Percentiles rank a stretch among this genome's conserved stretches.
Evolutionary conservation across 1,140 invertebrate genomes (phyloP).

Genomic region (Eurosta solidaginis): DNA sequence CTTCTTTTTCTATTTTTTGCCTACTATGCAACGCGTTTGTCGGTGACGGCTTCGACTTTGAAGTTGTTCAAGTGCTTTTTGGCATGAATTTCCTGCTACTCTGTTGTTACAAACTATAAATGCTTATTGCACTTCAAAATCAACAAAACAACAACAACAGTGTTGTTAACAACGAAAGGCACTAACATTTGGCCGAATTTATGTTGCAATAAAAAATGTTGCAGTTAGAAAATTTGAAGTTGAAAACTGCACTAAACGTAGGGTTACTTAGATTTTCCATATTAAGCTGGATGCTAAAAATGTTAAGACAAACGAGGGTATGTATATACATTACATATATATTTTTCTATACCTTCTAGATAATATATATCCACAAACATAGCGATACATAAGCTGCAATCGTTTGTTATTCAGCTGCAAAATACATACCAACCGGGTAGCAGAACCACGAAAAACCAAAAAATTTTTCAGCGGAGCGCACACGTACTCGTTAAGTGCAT

Average conservation of each 20-base stretch:
- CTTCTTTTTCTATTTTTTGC: neutral
- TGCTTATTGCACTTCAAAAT: neutral
- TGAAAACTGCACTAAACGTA: neutral
- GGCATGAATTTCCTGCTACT: conserved; percentile 18
- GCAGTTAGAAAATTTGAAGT: neutral
- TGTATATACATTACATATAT: no score
- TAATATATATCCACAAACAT: no score
- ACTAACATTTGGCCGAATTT: conserved; percentile 15
- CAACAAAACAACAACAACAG: neutral
- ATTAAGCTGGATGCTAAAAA: neutral
- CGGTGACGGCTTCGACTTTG: neutral
- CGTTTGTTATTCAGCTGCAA: no score
- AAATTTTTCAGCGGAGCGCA: no score
- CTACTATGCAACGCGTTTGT: neutral
- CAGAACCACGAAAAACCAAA: no score
- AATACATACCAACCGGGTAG: no score
- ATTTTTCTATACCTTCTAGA: no score
- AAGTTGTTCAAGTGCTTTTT: conserved; percentile 28
- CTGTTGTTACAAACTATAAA: neutral
- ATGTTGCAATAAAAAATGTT: conserved; percentile 24
- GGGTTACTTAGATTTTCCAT: conserved; percentile 6
- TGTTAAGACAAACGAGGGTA: no score
- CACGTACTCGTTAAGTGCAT: no score
- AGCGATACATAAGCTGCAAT: no score
- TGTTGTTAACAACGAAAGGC: neutral